Base-by-base conservation (phyloP, 2,113 vertebrate genomes). In the Platichthys flesus region DNA sequence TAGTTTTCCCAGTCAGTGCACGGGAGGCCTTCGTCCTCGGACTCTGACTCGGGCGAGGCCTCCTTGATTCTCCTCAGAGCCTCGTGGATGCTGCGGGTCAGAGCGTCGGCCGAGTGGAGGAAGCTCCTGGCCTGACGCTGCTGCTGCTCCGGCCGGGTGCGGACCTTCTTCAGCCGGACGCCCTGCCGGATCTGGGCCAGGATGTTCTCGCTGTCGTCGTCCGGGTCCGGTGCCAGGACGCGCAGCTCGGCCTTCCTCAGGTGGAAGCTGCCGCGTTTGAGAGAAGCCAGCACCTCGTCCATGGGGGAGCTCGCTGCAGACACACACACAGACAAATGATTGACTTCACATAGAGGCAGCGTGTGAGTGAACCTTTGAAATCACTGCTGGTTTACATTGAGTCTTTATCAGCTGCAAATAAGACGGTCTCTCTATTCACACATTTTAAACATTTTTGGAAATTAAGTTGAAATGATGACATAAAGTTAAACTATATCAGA, bases 161-260 rank as follows among this genome's bases (percentile, higher is more conserved):
- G 95, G 2, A 99, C 97, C 91, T 99, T 98, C 94, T 95, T 97
- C 92, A 99, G 95, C 89, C 97, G 94, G 31, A 99, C 97, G 1
- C 98, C 98, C 86, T 97, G 97, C 49, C 98, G 93, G 92, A 99
- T 99, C 90, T 99, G 98, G 40, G 97, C 97, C 95, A 99, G 95
- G 94, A 99, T 98, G 90, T 98, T 99, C 94, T 97, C 94, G 92
- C 94, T 93, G 80, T 98, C 97, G 78, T 98, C 97, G 92, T 96
- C 95, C 4, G 96, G 97, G 91, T 97, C 98, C 49, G 97, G 97
- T 31, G 95, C 96, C 73, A 97, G 93, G 68, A 96, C 96, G 5
- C 97, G 95, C 71, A 98, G 97, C 90, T 99, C 97, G 10, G 97
- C 98, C 89, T 99, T 99, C 83, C 95, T 95, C 91, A 99, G 93